Percentiles rank a stretch among this genome's conserved stretches.
Conservation (phyloP, 2,797 vertebrate species). For the Oryzias sinensis region DNA sequence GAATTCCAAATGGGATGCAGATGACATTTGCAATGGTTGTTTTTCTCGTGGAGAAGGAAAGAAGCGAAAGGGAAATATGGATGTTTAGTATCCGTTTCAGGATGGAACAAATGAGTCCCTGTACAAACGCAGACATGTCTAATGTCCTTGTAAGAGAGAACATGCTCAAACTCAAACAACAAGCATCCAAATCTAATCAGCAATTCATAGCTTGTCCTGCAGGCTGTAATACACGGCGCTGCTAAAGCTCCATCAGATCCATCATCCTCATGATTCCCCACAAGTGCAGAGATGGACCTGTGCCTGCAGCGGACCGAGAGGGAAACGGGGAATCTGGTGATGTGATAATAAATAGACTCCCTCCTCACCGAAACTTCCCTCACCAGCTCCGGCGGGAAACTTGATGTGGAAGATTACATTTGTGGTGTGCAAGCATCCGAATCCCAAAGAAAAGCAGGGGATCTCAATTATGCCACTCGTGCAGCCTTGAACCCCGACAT, state of each 20-base stretch:
- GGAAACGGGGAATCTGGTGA: constrained; percentile 42
- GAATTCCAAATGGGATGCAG: constrained; percentile 5
- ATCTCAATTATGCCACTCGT: constrained; percentile 19
- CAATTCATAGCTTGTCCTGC: constrained; percentile 46
- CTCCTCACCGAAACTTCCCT: constrained; percentile 46
- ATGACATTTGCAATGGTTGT: constrained; percentile 20
- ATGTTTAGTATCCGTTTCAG: constrained; percentile 17
- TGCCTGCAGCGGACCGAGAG: constrained; percentile 42
- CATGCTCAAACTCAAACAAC: constrained; percentile 20
- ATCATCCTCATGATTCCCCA: constrained; percentile 59
- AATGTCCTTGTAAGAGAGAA: constrained; percentile 40
- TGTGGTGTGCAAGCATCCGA: constrained; percentile 31
- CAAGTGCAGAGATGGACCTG: constrained; percentile 44
- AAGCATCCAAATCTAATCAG: constrained; percentile 51
- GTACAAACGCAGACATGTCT: constrained; percentile 24
- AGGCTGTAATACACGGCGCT: constrained; percentile 44
- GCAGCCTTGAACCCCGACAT: constrained; percentile 6
- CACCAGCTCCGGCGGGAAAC: constrained; percentile 16
- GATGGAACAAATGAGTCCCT: constrained; percentile 35
- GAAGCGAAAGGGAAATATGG: constrained; percentile 25
- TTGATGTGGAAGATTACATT: constrained; percentile 45
- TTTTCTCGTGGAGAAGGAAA: constrained; percentile 12
- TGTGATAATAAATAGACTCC: constrained; percentile 59
- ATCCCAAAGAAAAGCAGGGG: not conserved
- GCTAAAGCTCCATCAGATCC: constrained; percentile 51